A percentile compares a stretch with the other conserved stretches of the same genome.
Evolutionary conservation across 2,113 vertebrate species (phyloP).

Genomic region (Strigops habroptila): DNA sequence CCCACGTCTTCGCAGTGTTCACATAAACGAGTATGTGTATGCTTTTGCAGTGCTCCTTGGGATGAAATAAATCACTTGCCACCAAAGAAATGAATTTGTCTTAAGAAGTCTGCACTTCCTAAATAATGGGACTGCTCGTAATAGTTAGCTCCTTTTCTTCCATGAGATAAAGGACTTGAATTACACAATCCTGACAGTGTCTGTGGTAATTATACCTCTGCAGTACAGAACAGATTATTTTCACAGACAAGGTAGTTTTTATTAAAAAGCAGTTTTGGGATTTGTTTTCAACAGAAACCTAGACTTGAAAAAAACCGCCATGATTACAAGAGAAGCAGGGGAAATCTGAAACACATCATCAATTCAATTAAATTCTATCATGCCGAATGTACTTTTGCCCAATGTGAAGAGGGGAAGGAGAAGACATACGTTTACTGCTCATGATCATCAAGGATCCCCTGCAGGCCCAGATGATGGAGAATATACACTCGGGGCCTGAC

Average conservation of each 20-base stretch:
- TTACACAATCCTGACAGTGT: not conserved
- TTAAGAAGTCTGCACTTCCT: not conserved
- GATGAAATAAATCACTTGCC: not conserved
- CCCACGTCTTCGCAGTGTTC: not conserved
- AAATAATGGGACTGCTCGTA: not conserved
- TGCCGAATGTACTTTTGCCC: not conserved
- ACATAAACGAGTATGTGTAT: not conserved
- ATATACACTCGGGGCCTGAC: not conserved
- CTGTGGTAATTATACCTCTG: not conserved
- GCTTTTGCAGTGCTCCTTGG: not conserved
- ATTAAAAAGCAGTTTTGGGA: not conserved
- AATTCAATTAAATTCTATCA: not conserved
- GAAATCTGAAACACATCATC: not conserved
- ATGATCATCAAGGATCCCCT: not conserved
- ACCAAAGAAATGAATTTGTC: not conserved
- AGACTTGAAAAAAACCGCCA: not conserved
- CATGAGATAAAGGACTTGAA: not conserved
- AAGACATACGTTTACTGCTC: not conserved
- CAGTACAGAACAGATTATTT: not conserved
- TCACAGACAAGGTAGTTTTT: not conserved
- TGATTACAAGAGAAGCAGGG: not conserved
- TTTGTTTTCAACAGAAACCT: not conserved
- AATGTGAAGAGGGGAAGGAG: not conserved
- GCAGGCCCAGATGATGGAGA: not conserved
- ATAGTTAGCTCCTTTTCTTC: not conserved